These are phyloP conservation scores for Eurystomus glaucurus DNA, from an alignment of 2,797 vertebrate species.

Conservation along the genomic window DNA sequence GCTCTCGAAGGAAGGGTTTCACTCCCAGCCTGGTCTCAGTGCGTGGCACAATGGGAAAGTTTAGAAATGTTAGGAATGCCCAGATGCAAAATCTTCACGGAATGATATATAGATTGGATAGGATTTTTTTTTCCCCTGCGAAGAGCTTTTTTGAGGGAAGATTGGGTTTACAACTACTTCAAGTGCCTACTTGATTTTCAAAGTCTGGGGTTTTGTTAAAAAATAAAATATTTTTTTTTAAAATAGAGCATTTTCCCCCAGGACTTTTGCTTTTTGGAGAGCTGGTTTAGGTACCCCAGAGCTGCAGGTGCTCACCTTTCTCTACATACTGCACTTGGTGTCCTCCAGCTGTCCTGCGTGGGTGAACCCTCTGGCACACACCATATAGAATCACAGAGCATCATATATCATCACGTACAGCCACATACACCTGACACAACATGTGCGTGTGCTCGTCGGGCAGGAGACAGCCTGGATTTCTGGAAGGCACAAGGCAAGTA, in stretches of 20 bases:
- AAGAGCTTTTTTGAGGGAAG: background rate
- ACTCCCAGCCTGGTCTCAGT: background rate
- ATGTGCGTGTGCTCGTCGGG: rapidly evolving
- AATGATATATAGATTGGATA: background rate
- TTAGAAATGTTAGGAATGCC: background rate
- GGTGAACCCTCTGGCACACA: background rate
- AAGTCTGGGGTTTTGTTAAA: background rate
- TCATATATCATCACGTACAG: background rate
- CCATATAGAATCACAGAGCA: rapidly evolving
- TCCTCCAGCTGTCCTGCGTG: rapidly evolving
- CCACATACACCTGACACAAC: rapidly evolving
- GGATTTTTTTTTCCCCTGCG: background rate
- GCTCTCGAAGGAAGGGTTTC: background rate
- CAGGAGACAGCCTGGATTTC: background rate
- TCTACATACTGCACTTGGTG: no score
- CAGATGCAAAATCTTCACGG: background rate
- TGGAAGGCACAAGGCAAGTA: background rate
- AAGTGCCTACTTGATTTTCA: background rate
- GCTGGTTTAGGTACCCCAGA: background rate
- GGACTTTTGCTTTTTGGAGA: background rate
- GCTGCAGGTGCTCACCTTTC: background rate
- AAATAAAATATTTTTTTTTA: background rate
- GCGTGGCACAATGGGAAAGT: background rate
- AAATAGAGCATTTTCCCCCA: rapidly evolving
- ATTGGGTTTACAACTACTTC: background rate